Conservation (phyloP, 2,797 vertebrate species). For the Typhlichthys subterraneus region DNA sequence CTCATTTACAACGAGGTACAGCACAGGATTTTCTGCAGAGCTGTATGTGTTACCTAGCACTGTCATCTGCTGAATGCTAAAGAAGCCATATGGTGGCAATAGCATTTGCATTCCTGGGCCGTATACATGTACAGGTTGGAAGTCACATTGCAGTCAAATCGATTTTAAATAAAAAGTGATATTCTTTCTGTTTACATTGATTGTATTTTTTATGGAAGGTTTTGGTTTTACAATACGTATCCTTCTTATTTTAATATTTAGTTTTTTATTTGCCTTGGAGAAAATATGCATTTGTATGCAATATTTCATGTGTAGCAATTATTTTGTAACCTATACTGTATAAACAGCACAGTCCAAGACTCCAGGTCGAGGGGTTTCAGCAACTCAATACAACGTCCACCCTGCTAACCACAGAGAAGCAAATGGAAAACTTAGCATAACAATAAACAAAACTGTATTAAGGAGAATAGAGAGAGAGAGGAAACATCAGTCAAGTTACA, state of each 20-base stretch:
- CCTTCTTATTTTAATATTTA: too few relatives aligned
- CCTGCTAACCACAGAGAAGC: neutral
- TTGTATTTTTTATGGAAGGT: too few relatives aligned
- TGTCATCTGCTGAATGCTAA: conserved; percentile 3
- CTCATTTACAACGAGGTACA: conserved; percentile 2
- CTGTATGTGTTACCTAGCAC: neutral
- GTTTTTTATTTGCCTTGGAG: too few relatives aligned
- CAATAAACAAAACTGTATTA: too few relatives aligned
- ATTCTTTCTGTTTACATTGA: too few relatives aligned
- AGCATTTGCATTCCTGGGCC: neutral
- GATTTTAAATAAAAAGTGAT: neutral
- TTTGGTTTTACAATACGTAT: too few relatives aligned
- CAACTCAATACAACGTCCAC: neutral
- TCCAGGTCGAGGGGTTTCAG: neutral
- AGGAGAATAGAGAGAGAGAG: neutral
- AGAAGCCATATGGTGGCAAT: neutral
- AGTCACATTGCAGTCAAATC: neutral
- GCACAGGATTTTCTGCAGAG: neutral
- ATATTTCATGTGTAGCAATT: too few relatives aligned
- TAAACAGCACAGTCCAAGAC: neutral
- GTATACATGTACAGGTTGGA: neutral
- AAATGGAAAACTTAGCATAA: neutral
- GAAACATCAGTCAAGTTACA: neutral
- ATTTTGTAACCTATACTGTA: neutral
- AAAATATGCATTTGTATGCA: too few relatives aligned